Evolutionary conservation across 2,888 invertebrate species (phyloP), one percentile per base, ranked within the genome.

Genomic region (Cantharis nigra): DNA sequence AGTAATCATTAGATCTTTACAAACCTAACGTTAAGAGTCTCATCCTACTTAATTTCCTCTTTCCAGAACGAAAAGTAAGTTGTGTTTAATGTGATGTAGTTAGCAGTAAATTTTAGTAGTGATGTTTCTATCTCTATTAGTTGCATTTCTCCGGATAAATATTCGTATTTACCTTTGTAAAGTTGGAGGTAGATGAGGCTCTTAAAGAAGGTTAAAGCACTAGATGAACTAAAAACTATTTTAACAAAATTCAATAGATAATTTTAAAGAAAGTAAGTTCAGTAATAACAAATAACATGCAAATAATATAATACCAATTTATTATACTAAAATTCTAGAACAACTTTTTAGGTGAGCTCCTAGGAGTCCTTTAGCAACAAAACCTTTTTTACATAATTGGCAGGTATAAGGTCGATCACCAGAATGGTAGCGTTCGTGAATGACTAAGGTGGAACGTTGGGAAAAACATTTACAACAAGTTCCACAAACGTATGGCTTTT

Each of bases 371-470:
- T 90, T 90, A 80, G 91, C 90, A 67, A 91, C 91, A 87, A 91
- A 91, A 63, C 90, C 91, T 83, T 91, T 90, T 1, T 89, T 89
- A 86, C 91, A 91, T 80, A 90, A 86, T 77, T 82, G 86, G 85
- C 91, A 91, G 78, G 84, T 85, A 87, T 91, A 91, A 1, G 91
- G 91, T 78, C 90, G 88, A 78, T 90, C 89, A 74, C 91, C 91
- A 82, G 89, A 89, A 88, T 91, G 91, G 86, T 91, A 91, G 85
- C 91, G 87, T 85, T 91, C 91, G 85, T 92, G 92, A 80, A 91
- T 91, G 79, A 91, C 91, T 77, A 92, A 89, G 65, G 91, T 91
- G 79, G 91, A 91, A n/a, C 90, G 87, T 87, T 91, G 91, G 23
- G 89, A 89, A 88, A 91, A 91, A 14, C 90, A 90, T 85, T 91